phyloP scores from a whole-genome alignment of 2,888 invertebrate genomes.

The Lottia gigantea region DNA sequence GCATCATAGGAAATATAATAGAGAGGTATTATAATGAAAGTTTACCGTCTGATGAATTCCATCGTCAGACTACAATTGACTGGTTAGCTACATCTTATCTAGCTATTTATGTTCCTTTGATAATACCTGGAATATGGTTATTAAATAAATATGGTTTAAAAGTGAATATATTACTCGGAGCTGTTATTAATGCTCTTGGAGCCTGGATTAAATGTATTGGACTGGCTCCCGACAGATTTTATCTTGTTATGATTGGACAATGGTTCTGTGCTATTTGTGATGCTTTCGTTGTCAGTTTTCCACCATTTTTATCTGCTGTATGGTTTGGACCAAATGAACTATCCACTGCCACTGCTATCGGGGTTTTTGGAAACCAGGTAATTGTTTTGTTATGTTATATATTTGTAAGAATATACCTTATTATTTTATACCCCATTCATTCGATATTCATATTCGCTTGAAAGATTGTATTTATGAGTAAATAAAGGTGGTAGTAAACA shows the following conservation, averaged over 20 bases:
- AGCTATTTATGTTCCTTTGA: slow-evolving; percentile 95
- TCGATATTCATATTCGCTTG: too few species aligned
- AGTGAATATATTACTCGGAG: slow-evolving; percentile 57
- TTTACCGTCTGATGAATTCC: slow-evolving; percentile 57
- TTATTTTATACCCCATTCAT: too few species aligned
- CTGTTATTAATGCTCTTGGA: slow-evolving; percentile 77
- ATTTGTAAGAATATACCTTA: too few species aligned
- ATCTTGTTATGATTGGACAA: slow-evolving; percentile 85
- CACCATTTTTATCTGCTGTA: slow-evolving; percentile 89
- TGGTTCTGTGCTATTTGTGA: slow-evolving; percentile 82
- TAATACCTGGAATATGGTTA: slow-evolving; percentile 97
- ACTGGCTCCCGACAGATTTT: slow-evolving; percentile 85
- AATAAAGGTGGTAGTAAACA: too few species aligned
- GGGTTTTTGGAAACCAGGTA: slow-evolving; percentile 99
- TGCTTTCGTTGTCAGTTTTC: slow-evolving; percentile 92
- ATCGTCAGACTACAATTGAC: slow-evolving; percentile 76
- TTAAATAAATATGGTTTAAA: slow-evolving; percentile 83
- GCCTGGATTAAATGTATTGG: slow-evolving; percentile 82
- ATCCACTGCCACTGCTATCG: slow-evolving; percentile 95
- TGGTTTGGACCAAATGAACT: slow-evolving; percentile 98
- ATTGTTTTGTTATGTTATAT: too few species aligned
- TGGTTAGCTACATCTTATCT: slow-evolving; percentile 99
- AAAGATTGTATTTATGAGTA: too few species aligned
- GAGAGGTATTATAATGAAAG: slow-evolving; percentile 70
- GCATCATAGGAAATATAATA: slow-evolving; percentile 89